A percentile compares a stretch with the other conserved stretches of the same genome.
phyloP scores from a whole-genome alignment of 2,888 invertebrate genomes.

The Buathra laborator region DNA sequence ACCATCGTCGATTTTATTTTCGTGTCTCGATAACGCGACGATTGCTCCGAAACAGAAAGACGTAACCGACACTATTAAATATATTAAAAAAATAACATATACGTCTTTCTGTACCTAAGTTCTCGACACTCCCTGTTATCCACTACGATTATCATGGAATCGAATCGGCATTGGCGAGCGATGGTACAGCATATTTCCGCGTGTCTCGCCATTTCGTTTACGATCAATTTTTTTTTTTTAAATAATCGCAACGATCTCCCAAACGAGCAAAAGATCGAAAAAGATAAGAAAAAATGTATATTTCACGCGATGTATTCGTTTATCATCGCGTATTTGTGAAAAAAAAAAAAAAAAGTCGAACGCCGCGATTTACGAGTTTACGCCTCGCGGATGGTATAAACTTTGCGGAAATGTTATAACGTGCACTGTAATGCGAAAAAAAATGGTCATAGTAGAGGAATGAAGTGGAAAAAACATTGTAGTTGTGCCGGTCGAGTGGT shows the following conservation, averaged over 20 bases:
- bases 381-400: neutral
- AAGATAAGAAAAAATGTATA: neutral
- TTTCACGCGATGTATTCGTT: neutral
- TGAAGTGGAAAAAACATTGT: slow-evolving; percentile 37
- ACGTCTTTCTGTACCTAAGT: too few species aligned
- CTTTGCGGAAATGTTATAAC: slow-evolving; percentile 14
- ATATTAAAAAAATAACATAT: too few species aligned
- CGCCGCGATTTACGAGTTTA: slow-evolving; percentile 2
- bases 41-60: too few species aligned
- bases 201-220: neutral
- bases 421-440: slow-evolving; percentile 14
- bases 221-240: neutral
- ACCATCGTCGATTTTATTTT: too few species aligned
- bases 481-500: slow-evolving; percentile 36
- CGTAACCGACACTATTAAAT: too few species aligned
- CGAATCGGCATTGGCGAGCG: too few species aligned
- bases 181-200: too few species aligned
- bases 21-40: too few species aligned
- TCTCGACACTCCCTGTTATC: too few species aligned
- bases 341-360: slow-evolving; percentile 19
- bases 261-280: neutral
- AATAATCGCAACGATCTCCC: neutral
- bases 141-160: too few species aligned
- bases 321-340: neutral
- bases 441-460: neutral